Percentiles rank a stretch among this genome's conserved stretches.
phyloP scores from a whole-genome alignment of 2,113 vertebrate species.

The Cynopterus brachyotis region DNA sequence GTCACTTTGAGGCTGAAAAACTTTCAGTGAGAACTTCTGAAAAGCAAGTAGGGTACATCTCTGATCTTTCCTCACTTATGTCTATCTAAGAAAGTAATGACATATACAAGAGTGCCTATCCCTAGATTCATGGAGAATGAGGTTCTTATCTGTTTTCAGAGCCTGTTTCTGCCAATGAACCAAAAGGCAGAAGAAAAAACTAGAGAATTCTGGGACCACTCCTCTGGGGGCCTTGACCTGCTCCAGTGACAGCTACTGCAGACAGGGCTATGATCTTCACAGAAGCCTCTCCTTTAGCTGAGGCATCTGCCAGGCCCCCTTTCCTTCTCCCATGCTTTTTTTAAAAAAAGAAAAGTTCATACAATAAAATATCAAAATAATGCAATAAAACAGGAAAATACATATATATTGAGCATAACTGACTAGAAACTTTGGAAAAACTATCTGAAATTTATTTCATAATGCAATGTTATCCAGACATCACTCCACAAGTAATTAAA shows the following conservation, averaged over 20 bases:
- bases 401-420: not conserved
- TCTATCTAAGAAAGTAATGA: not conserved
- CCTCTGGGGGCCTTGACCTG: not conserved
- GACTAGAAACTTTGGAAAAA: not conserved
- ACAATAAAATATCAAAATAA: conserved; percentile 13
- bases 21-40: conserved; percentile 11
- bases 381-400: not conserved
- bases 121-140: not conserved
- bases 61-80: not conserved
- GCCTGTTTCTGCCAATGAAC: not conserved
- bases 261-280: not conserved
- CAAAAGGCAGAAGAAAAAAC: not conserved
- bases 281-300: not conserved
- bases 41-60: not conserved
- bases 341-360: not conserved
- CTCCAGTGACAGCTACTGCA: not conserved
- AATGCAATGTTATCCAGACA: not conserved
- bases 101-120: not conserved
- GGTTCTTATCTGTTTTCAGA: not conserved
- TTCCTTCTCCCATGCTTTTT: not conserved
- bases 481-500: not conserved
- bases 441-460: not conserved
- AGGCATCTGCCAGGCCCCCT: not conserved
- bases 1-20: conserved; percentile 8
- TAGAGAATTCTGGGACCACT: not conserved